Evolutionary conservation across 2,113 vertebrate species (phyloP).

Genomic region (Tetrax tetrax): DNA sequence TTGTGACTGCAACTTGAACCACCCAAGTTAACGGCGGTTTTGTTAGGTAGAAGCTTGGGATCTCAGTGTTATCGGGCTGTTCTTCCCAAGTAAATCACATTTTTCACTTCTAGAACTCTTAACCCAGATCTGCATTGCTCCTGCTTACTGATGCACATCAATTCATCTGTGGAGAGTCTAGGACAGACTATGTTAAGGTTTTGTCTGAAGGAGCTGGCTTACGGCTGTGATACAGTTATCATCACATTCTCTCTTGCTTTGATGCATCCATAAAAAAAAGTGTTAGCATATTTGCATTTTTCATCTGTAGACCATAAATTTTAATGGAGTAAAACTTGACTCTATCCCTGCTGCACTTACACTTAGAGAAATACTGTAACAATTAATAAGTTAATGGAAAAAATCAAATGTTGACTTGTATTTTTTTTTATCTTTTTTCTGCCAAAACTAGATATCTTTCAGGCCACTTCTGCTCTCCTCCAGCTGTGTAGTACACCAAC

Average conservation of each 20-base stretch:
- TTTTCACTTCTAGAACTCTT: background rate
- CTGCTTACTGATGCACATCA: rapidly evolving
- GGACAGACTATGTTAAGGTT: background rate
- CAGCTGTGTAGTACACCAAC: background rate
- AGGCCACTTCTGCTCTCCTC: background rate
- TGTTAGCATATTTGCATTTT: background rate
- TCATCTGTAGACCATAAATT: background rate
- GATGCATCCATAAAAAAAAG: background rate
- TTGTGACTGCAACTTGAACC: background rate
- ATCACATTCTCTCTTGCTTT: background rate
- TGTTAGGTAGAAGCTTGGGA: background rate
- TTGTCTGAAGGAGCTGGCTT: background rate
- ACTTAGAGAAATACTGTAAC: background rate
- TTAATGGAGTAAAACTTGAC: background rate
- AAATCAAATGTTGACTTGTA: background rate
- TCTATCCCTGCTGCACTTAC: background rate
- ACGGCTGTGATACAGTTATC: background rate
- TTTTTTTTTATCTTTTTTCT: background rate
- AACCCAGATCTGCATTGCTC: background rate
- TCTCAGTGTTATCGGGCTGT: background rate
- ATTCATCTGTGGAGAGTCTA: background rate
- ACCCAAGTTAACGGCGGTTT: background rate
- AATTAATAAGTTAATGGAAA: background rate
- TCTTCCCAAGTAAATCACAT: background rate
- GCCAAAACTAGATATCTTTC: background rate